Evolutionary conservation across 2,113 vertebrate genomes (phyloP).

Genomic region (Opisthocomus hoazin): DNA sequence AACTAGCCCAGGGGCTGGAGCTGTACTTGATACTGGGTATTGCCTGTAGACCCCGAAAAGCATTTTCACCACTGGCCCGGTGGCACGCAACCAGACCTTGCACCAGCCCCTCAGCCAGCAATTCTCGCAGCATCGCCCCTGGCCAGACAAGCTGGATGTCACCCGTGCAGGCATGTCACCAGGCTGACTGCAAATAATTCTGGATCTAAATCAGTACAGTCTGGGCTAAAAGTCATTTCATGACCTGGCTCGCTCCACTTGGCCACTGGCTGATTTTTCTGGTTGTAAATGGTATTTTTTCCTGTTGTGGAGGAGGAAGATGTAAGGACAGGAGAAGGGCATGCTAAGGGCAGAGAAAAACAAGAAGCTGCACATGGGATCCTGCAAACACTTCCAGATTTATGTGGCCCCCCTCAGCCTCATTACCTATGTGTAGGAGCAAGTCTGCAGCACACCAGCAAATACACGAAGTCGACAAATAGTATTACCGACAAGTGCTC

Average conservation of each 20-base stretch:
- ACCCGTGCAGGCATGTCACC: accelerated
- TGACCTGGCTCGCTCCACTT: neutral
- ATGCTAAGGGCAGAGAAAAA: neutral
- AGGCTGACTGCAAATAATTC: neutral
- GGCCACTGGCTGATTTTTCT: neutral
- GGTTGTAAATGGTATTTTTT: neutral
- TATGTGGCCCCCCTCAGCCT: neutral
- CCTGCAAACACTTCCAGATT: neutral
- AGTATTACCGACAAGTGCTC: neutral
- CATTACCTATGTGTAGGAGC: neutral
- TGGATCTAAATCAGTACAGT: neutral
- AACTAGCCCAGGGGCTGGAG: neutral
- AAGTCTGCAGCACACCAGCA: neutral
- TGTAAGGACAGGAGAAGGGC: neutral
- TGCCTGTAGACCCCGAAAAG: neutral
- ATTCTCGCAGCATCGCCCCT: neutral
- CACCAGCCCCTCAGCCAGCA: neutral
- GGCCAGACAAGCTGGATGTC: neutral
- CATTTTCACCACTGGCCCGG: neutral
- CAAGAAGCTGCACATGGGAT: neutral
- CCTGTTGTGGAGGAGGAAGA: neutral
- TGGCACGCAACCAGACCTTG: neutral
- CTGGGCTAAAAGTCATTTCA: neutral
- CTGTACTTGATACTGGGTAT: neutral
- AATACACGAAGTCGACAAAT: neutral